Base-by-base conservation (phyloP, 2,113 vertebrate species). In the Balaeniceps rex region DNA sequence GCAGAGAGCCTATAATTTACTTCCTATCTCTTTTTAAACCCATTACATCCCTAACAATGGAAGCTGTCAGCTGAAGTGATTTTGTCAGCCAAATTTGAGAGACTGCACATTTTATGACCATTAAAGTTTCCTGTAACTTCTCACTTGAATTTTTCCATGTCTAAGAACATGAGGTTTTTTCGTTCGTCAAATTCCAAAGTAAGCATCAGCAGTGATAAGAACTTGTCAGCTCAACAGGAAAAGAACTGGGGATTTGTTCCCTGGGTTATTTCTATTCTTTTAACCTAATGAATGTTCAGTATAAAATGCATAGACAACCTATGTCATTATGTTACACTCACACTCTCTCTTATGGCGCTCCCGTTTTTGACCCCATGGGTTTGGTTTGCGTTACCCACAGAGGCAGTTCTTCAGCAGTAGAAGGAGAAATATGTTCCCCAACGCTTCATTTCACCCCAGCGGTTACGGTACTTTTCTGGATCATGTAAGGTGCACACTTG, bases 1-100 rank as follows among this genome's bases (percentile, higher is more conserved):
- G 84, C 65, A 85, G 74, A 91, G 93, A 93, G 54, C 58, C 78
- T 91, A 10, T 93, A 93, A 97, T 95, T 95, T 94, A 11, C 84
- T 82, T 90, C 82, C 71, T 92, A 52, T 89, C 46, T 90, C 84
- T 91, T 94, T 94, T 94, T 90, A 94, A 91, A 91, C 42, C 63
- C 54, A 40, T 72, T 91, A 87, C 66, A 79, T 93, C 55, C 63
- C 40, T 76, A 94, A 95, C 95, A 96, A 95, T 47, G 82, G 83
- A 92, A 94, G 52, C 66, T 93, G 84, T 91, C 96, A 96, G 70
- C 33, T 89, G 70, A 93, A 91, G 78, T 82, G 87, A 95, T 93
- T 96, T 87, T 85, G 70, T 95, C 88, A 93, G 93, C 65, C 87
- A 91, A 34, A 95, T 95, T 72, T 77, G 70, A 95, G 74, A 95